A percentile compares a stretch with the other conserved stretches of the same genome.
phyloP scores from a whole-genome alignment of 2,888 invertebrate genomes.

The Hirtodrosophila histrioides region DNA sequence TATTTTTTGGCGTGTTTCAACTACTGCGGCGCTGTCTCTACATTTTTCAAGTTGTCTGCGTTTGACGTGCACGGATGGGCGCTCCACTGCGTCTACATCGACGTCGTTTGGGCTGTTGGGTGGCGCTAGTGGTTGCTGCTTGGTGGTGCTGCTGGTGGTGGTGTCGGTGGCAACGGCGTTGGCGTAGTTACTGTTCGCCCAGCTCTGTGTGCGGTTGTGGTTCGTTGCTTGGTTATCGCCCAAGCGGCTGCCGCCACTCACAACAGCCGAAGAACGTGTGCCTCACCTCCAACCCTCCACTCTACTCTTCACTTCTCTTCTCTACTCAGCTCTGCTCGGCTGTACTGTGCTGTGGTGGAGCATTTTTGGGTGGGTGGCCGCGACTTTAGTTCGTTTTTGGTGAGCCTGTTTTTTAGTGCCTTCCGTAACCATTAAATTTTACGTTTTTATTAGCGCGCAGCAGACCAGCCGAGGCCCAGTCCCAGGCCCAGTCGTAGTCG shows the following conservation, averaged over 20 bases:
- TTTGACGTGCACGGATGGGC: conserved; percentile 81
- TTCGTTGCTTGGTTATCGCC: conserved; percentile 79
- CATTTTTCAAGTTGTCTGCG: conserved; percentile 81
- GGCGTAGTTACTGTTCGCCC: conserved; percentile 72
- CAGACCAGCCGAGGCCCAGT: conserved; percentile 35
- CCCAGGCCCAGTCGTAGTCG: too few relatives aligned
- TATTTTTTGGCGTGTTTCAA: conserved; percentile 81
- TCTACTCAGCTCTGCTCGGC: too few relatives aligned
- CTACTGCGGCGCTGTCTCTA: conserved; percentile 79
- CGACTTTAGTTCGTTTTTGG: conserved; percentile 74
- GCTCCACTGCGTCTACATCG: conserved; percentile 73
- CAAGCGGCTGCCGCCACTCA: conserved; percentile 54
- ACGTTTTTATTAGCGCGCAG: conserved; percentile 79
- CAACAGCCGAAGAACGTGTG: conserved; percentile 28
- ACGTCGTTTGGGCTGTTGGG: conserved; percentile 14
- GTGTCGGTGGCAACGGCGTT: conserved; percentile 29
- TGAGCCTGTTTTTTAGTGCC: conserved; percentile 81
- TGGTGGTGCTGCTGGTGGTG: conserved; percentile 7
- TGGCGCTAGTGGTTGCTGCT: neutral
- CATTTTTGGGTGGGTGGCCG: conserved; percentile 18
- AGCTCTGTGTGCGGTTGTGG: conserved; percentile 68
- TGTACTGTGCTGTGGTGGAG: too few relatives aligned
- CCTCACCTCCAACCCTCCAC: too few relatives aligned
- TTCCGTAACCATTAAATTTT: conserved; percentile 80
- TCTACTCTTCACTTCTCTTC: too few relatives aligned